phyloP scores from a whole-genome alignment of 1,140 invertebrate species.

The Conus ventricosus region DNA sequence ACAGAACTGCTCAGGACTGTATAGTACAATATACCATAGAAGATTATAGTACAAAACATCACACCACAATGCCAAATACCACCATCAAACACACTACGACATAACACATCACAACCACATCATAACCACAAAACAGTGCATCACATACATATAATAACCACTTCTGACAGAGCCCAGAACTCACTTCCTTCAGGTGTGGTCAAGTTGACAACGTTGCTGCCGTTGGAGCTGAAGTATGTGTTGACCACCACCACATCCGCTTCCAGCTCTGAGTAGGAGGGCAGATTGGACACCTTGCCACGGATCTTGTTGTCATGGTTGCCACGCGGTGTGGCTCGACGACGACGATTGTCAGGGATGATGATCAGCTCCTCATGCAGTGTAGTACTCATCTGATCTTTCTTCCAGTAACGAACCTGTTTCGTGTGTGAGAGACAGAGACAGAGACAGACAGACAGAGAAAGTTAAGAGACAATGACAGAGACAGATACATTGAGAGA shows the following conservation, averaged over 20 bases:
- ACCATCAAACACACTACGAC: too few relatives aligned
- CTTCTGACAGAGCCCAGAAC: slow-evolving; percentile 17
- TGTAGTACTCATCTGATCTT: slow-evolving; percentile 83
- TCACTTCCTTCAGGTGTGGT: slow-evolving; percentile 91
- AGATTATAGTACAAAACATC: too few relatives aligned
- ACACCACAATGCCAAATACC: background rate
- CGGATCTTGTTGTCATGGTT: slow-evolving; percentile 39
- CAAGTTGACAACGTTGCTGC: slow-evolving; percentile 89
- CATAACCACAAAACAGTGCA: background rate
- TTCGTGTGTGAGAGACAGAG: slow-evolving; percentile 17
- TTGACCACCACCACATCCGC: slow-evolving; percentile 94
- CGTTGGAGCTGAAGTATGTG: slow-evolving; percentile 90
- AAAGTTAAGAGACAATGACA: background rate
- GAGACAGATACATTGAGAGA: background rate
- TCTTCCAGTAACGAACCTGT: slow-evolving; percentile 91
- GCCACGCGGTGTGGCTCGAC: background rate
- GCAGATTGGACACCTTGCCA: slow-evolving; percentile 49
- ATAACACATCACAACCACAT: background rate
- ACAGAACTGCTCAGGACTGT: too few relatives aligned
- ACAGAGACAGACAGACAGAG: background rate
- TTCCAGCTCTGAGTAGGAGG: slow-evolving; percentile 88
- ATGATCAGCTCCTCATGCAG: slow-evolving; percentile 80
- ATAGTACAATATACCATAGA: too few relatives aligned
- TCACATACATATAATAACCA: too few relatives aligned
- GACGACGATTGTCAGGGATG: background rate